A percentile compares a stretch with the other conserved stretches of the same genome.
Evolutionary conservation across 2,113 vertebrate genomes (phyloP).

Genomic region (Brachyhypopomus occidentalis): DNA sequence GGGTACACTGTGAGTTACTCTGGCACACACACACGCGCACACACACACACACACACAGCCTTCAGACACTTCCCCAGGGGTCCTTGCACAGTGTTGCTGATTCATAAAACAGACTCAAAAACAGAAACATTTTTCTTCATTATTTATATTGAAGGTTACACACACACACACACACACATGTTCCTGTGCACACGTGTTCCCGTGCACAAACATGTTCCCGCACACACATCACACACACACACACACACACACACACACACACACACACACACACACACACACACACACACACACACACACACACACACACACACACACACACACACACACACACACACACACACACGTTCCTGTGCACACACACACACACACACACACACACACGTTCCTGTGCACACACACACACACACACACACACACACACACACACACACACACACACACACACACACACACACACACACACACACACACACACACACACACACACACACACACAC

Average conservation of each 20-base stretch:
- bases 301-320: too few species aligned
- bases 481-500: too few species aligned
- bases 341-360: too few species aligned
- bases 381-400: too few species aligned
- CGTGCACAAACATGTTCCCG: not conserved
- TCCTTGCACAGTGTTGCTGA: not conserved
- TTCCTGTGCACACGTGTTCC: not conserved
- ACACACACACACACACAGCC: not conserved
- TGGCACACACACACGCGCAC: not conserved
- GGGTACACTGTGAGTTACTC: slow-evolving; percentile 84
- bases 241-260: not conserved
- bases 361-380: too few species aligned
- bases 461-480: too few species aligned
- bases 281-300: too few species aligned
- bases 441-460: too few species aligned
- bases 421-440: too few species aligned
- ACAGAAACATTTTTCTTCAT: not conserved
- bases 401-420: too few species aligned
- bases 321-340: too few species aligned
- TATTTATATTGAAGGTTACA: not conserved
- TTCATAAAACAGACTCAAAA: slow-evolving; percentile 20
- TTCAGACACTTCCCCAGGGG: not conserved
- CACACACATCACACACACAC: not conserved
- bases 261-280: too few species aligned
- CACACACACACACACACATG: not conserved